Evolutionary conservation across 2,888 invertebrate genomes (phyloP), one percentile per base, ranked within the genome.

Genomic region (Gymnoscelis rufifasciata): DNA sequence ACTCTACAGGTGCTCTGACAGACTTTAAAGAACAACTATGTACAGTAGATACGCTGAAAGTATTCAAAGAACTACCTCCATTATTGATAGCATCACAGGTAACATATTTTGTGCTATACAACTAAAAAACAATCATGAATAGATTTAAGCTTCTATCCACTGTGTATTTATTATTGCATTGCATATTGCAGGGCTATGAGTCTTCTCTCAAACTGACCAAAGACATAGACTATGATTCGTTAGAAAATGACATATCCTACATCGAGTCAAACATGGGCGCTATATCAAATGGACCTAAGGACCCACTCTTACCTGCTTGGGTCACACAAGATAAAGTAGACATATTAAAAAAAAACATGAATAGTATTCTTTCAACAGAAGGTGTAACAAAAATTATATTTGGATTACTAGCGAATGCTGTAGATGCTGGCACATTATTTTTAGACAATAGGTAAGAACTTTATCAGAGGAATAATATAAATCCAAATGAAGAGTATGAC

Each of bases 351-450:
- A 43, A 28, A 10, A 66, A 67, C 1, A 70, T 74, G 0, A 29
- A 70, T 8, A 51, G 62, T 1, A 30, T 88, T 15, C 41, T 84
- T 7, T 77, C 82, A 0, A 78, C 70, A 36, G 78, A 83, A 46
- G 68, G 74, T 0, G 33, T 86, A 15, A 80, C 79, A 0, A 87
- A 78, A 53, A 60, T 81, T 4, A 62, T 73, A 0, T 88, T 89
- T 60, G 81, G 82, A 0, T 27, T 78, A 0, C 24, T 87, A 5
- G 71, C 66, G 24, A 88, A 89, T 53, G 38, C 71, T 3, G 76
- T 86, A 0, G 89, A 89, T 56, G 84, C 76, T 44, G 74, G 78
- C 0, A 88, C 87, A 0, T 54, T 88, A 51, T 84, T 81, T 52
- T 63, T 86, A 39, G 86, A 88, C 61, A 77, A 64, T 42, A 83